Evolutionary conservation across 2,888 invertebrate genomes (phyloP), one percentile per base, ranked within the genome.

Genomic region (Deladenus siricidicola): DNA sequence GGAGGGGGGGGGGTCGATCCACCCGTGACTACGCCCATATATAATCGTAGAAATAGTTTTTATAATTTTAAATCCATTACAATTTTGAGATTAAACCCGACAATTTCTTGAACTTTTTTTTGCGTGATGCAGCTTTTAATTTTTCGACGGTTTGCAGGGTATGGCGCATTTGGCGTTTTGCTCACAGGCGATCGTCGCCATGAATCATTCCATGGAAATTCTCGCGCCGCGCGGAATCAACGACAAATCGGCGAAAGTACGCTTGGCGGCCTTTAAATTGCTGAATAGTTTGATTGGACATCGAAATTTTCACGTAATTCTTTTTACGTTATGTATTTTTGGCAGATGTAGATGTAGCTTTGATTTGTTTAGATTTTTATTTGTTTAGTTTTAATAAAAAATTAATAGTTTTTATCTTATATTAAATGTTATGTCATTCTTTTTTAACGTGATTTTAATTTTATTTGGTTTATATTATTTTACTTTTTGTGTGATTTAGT

Each of bases 231-330:
- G 55, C 26, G 62, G 63, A 6, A 56, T 52, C 19, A 45, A 62
- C n/a, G 62, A 62, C 29, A 58, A 29, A 28, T 21, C 55, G 10
- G 62, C 56, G 30, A 54, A 42, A 4, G 62, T 62, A 10, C 55
- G 62, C 55, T 49, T 62, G 39, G 44, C 62, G 6, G 62, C 62
- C 43, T 63, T 62, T 44, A 53, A 44, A 63, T 43, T 62, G 50
- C 48, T 62, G 19, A 63, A 63, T 29, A 62, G 30, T 29, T 43
- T 62, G 21, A 54, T 54, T n/a, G 62, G 62, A 4, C 62, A 62
- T 55, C 54, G 55, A 4, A 56, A 54, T 44, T 63, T 62, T 24
- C 63, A 62, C 39, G 55, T 48, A n/a, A 4, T 6, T 28, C 34
- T 58, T n/a, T n/a, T n/a, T 29, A 24, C 2, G 29, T 2, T 10